Percentiles rank a stretch among this genome's conserved stretches.
Evolutionary conservation across 2,797 vertebrate species (phyloP).

Genomic region (Melanotaenia nigrans): DNA sequence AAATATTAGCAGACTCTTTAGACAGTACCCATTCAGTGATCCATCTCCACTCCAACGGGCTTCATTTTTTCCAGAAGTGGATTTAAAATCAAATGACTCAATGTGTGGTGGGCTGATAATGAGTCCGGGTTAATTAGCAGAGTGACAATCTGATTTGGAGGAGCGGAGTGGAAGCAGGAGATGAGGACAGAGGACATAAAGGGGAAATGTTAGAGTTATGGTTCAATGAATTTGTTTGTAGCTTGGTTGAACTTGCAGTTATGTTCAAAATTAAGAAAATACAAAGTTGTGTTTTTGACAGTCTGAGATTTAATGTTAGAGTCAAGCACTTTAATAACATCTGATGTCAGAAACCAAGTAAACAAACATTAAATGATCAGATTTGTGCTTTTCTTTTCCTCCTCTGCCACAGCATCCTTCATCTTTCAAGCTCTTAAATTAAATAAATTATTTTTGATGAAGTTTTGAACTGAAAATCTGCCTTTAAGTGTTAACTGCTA

Average conservation of each 20-base stretch:
- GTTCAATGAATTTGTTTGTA: background rate
- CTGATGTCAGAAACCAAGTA: too few species aligned
- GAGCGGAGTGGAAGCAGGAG: slow-evolving; percentile 18
- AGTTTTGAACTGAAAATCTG: background rate
- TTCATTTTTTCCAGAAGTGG: slow-evolving; percentile 1
- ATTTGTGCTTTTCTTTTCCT: too few species aligned
- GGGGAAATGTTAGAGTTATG: background rate
- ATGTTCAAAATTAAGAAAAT: background rate
- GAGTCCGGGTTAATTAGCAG: slow-evolving; percentile 29
- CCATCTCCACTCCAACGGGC: too few species aligned
- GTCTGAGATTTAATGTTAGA: background rate
- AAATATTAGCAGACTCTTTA: too few species aligned
- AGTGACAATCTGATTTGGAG: slow-evolving; percentile 27
- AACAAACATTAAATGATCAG: too few species aligned
- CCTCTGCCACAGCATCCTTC: too few species aligned
- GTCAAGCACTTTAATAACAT: background rate
- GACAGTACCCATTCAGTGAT: too few species aligned
- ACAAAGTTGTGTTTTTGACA: background rate
- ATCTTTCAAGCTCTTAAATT: background rate
- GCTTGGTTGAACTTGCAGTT: background rate
- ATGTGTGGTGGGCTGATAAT: slow-evolving; percentile 13
- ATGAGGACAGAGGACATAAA: background rate
- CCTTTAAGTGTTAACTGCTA: background rate
- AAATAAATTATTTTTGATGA: background rate
- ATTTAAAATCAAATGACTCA: slow-evolving; percentile 28